Evolutionary conservation across 2,888 invertebrate genomes (phyloP), one percentile per base, ranked within the genome.

Genomic region (Capitulum mitella): DNA sequence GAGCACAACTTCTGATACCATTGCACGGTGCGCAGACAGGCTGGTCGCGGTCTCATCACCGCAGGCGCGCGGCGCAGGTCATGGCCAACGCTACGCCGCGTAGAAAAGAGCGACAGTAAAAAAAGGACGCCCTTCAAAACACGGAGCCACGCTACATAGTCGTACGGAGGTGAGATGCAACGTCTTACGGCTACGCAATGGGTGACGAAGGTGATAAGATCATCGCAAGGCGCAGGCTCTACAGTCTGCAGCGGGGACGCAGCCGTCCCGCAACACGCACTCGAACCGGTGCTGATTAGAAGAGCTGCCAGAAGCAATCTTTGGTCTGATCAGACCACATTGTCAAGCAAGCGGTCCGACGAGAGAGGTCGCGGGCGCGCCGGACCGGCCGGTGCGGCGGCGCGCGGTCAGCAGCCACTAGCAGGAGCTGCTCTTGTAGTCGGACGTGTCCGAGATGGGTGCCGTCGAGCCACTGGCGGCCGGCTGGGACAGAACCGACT

Each of bases 381-480:
- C 3, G 3, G 19, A 3, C 51, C 51, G 51, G 51, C 16, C 51
- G 51, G 10, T 3, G 22, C 51, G 22, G 10, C 12, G 16, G 10
- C 51, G 51, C 51, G 19, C 16, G 16, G 10, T 51, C 16, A 12
- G 16, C 22, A 51, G 61, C 5, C 34, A n/a, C 54, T 70, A 81
- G 58, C 81, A 80, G 58, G 81, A 80, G 76, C 80, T 80, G 54
- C 81, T 79, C 75, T 81, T 81, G 77, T 80, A 80, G 78, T 81
- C 81, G 14, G 81, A 80, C n/a, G 80, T 81, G 80, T 81, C 81
- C 3, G 81, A 81, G 14, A 76, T 29, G 46, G 76, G 43, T 43
- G 43, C 43, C 43, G 43, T 12, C 43, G 43, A 43, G 43, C 43
- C 43, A 12, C 12, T 43, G 43, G 43, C 43, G 43, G 43, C 12